Evolutionary conservation across 2,113 vertebrate species (phyloP), one percentile per base, ranked within the genome.

Genomic region (Takifugu flavidus): DNA sequence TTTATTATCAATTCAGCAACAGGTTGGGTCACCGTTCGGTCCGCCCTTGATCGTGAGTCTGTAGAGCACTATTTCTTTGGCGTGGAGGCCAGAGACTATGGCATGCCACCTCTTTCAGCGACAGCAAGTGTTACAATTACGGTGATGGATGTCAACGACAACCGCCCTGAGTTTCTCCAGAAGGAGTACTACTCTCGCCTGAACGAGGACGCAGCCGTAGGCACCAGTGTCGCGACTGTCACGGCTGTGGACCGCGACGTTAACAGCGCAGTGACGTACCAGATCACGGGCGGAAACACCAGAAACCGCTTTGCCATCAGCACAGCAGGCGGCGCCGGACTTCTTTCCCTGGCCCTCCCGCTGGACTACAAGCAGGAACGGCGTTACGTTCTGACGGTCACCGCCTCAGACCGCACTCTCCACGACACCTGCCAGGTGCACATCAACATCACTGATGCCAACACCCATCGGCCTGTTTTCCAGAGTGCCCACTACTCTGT

Each of bases 311-410:
- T 99, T 76, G 91, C 96, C 69, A 99, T 99, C 81, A 98, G 95
- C 83, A 96, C 95, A 0, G 95, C 96, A 4, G 92, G 94, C 0
- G 95, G 95, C 13, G 74, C 91, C 10, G 97, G 97, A 13, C 90
- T 98, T 57, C 91, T 99, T 50, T 94, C 97, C 0, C 86, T 99
- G 54, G 94, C 97, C 11, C 90, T 98, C 78, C 97, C 96, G 0
- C 80, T 99, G 78, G 96, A 99, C 89, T 99, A 99, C 85, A 99
- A 99, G 83, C 96, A 99, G 82, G 97, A 99, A 84, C 92, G 95
- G 7, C 94, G 96, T 25, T 99, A 98, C 0, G 94, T 95, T 56
- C 88, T 99, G 31, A 98, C 96, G 0, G 91, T 99, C 62, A 97
- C 95, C 0, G 97, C 97, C 12, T 99, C 96, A 0, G 96, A 99